A percentile compares a stretch with the other conserved stretches of the same genome.
phyloP scores from a whole-genome alignment of 2,888 invertebrate genomes.

The Apamea anceps region DNA sequence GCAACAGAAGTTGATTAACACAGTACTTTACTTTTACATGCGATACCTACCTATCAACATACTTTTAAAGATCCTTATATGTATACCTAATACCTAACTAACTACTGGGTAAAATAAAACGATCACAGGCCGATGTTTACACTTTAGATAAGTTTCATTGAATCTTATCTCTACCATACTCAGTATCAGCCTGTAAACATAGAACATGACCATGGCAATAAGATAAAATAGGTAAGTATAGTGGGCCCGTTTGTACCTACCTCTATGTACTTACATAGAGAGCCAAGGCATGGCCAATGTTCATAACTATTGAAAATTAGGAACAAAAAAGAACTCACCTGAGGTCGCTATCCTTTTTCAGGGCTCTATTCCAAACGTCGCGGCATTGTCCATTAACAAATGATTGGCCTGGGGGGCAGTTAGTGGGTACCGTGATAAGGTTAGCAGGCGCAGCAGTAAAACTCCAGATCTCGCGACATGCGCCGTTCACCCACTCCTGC shows the following conservation, averaged over 20 bases:
- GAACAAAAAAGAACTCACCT: slow-evolving; percentile 39
- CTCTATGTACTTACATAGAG: neutral
- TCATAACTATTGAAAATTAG: neutral
- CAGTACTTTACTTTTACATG: too few relatives aligned
- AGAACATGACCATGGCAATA: neutral
- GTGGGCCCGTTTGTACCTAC: neutral
- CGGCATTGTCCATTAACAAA: slow-evolving; percentile 64
- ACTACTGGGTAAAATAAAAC: neutral
- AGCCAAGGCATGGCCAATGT: neutral
- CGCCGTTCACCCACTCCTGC: slow-evolving; percentile 62
- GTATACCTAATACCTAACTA: too few relatives aligned
- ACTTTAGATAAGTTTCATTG: slow-evolving; percentile 17
- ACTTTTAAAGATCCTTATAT: too few relatives aligned
- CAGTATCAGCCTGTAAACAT: slow-evolving; percentile 13
- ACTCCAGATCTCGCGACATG: slow-evolving; percentile 57
- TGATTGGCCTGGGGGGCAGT: slow-evolving; percentile 64
- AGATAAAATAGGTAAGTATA: slow-evolving; percentile 3
- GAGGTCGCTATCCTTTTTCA: neutral
- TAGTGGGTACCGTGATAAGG: slow-evolving; percentile 67
- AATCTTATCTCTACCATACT: slow-evolving; percentile 39
- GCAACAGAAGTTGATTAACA: too few relatives aligned
- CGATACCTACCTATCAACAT: too few relatives aligned
- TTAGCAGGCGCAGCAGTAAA: slow-evolving; percentile 41
- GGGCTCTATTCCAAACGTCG: slow-evolving; percentile 48
- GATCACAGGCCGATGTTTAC: slow-evolving; percentile 14